Percentiles rank a stretch among this genome's conserved stretches.
Conservation (phyloP, 2,113 vertebrate species). For the Cyprinus carpio region DNA sequence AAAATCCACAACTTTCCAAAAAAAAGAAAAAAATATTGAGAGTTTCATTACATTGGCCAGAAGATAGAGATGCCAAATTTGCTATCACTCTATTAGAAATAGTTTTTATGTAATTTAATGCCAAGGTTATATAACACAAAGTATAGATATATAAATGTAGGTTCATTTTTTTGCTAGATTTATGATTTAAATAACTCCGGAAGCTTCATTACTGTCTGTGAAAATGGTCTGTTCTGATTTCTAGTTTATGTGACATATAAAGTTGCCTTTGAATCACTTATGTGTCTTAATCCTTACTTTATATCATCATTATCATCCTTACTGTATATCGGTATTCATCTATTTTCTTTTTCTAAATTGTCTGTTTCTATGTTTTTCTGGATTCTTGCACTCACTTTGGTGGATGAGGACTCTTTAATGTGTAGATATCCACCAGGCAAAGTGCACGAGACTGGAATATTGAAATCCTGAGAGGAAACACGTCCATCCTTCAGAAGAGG, state of each 20-base stretch:
- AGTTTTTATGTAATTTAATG: no score
- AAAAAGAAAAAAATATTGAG: no score
- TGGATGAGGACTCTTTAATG: constrained; percentile 82
- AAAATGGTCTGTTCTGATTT: background rate
- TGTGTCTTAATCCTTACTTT: background rate
- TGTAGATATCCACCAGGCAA: constrained; percentile 87
- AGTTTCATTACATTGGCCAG: background rate
- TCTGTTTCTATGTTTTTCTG: background rate
- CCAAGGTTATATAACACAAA: no score
- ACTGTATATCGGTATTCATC: background rate
- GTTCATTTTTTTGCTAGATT: no score
- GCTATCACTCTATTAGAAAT: no score
- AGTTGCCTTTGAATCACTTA: no score
- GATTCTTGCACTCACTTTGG: constrained; percentile 79
- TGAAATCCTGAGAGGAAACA: constrained; percentile 88
- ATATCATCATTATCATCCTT: background rate
- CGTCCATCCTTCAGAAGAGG: constrained; percentile 88
- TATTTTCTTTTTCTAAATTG: background rate
- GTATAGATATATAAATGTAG: no score
- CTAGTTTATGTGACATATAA: background rate
- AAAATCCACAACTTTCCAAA: no score
- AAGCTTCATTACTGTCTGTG: no score
- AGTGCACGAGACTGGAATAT: constrained; percentile 84
- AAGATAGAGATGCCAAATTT: no score
- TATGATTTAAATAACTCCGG: no score